Evolutionary conservation across 2,888 invertebrate species (phyloP).

Genomic region (Bhutanitis thaidina): DNA sequence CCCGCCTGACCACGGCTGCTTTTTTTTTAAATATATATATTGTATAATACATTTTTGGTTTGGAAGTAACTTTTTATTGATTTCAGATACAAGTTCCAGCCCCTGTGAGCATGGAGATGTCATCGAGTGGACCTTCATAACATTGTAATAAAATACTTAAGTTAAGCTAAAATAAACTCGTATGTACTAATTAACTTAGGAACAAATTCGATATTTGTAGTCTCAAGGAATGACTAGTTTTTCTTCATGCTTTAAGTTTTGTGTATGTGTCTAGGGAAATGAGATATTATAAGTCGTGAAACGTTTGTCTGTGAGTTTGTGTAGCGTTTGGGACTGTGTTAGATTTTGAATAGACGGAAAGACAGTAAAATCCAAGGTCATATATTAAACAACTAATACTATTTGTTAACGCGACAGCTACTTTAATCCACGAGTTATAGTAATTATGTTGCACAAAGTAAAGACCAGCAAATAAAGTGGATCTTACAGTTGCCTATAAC

Average conservation of each 20-base stretch:
- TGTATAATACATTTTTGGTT: too few species aligned
- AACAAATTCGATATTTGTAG: conserved; percentile 71
- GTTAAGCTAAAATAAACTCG: conserved; percentile 58
- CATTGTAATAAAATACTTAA: conserved; percentile 50
- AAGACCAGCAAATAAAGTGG: too few species aligned
- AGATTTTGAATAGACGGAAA: conserved; percentile 2
- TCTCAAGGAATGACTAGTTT: conserved; percentile 60
- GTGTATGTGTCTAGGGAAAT: conserved; percentile 34
- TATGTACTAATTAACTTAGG: conserved; percentile 60
- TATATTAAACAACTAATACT: too few species aligned
- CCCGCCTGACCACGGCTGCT: too few species aligned
- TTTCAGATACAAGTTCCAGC: conserved; percentile 51
- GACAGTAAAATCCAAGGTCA: too few species aligned
- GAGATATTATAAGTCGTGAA: conserved; percentile 24
- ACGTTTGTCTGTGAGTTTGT: conserved; percentile 31
- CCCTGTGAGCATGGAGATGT: conserved; percentile 55
- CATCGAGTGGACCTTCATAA: conserved; percentile 69
- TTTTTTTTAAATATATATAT: too few species aligned
- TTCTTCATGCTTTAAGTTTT: conserved; percentile 75
- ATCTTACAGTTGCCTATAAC: too few species aligned
- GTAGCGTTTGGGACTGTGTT: conserved; percentile 4
- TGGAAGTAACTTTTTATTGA: conserved; percentile 27
- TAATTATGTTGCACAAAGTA: too few species aligned
- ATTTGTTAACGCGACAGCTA: too few species aligned
- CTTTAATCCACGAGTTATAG: too few species aligned